Percentiles rank a stretch among this genome's conserved stretches.
phyloP scores from a whole-genome alignment of 1,140 invertebrate species.

The Leptopilina clavipes region DNA sequence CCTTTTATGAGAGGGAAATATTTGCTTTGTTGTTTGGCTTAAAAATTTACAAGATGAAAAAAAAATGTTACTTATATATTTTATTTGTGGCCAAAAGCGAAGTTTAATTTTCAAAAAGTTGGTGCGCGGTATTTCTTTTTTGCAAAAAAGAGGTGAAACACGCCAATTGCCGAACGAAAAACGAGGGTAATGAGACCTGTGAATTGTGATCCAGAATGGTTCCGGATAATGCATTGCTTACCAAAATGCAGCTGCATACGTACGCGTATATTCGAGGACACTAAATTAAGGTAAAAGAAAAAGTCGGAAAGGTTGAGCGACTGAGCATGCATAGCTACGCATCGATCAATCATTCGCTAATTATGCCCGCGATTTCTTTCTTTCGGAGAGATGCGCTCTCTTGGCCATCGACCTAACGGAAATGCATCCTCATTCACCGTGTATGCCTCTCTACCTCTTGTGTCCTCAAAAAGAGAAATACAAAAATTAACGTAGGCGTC shows the following conservation, averaged over 20 bases:
- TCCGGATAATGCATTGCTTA: conserved; percentile 42
- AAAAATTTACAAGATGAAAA: no score
- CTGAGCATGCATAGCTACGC: conserved; percentile 68
- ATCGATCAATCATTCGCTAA: conserved; percentile 74
- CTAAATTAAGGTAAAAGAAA: conserved; percentile 65
- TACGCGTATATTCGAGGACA: conserved; percentile 52
- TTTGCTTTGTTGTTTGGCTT: no score
- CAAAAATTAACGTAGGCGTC: not conserved
- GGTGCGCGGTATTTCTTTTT: conserved; percentile 13
- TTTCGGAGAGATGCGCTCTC: conserved; percentile 53
- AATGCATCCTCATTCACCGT: conserved; percentile 18
- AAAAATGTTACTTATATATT: no score
- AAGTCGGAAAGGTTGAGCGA: conserved; percentile 49
- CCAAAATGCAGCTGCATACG: conserved; percentile 44
- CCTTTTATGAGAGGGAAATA: no score
- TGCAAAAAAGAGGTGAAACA: conserved; percentile 19
- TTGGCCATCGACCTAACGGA: conserved; percentile 54
- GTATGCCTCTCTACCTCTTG: conserved; percentile 4
- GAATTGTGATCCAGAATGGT: conserved; percentile 44
- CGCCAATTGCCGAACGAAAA: conserved; percentile 37
- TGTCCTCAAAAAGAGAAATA: not conserved
- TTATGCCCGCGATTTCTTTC: conserved; percentile 72
- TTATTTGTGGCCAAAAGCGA: no score
- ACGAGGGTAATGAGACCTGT: conserved; percentile 47
- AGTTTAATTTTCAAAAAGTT: not conserved